These are phyloP conservation scores for Eucidaris tribuloides DNA, from an alignment of 35 echinoderm and acorn worm species.

Conservation along the genomic window DNA sequence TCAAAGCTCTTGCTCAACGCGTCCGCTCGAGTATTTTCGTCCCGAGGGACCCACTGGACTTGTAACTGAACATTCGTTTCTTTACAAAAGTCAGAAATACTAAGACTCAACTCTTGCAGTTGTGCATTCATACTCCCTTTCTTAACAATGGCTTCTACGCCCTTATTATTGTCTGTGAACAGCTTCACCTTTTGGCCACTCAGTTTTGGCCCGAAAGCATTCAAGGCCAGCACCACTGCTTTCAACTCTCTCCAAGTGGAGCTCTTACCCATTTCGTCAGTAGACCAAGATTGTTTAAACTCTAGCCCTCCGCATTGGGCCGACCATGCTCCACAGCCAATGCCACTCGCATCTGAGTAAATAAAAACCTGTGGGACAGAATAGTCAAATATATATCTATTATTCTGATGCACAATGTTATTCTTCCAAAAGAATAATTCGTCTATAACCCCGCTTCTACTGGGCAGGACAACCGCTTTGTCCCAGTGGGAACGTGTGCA, in stretches of 20 bases:
- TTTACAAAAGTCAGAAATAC: background rate
- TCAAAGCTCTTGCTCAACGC: background rate
- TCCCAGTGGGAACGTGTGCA: background rate
- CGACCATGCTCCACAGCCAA: background rate
- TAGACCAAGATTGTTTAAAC: background rate
- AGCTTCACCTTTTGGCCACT: background rate
- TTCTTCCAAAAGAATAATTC: slow-evolving; percentile 19
- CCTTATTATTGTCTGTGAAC: slow-evolving; percentile 13
- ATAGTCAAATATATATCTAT: background rate
- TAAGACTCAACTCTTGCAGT: background rate
- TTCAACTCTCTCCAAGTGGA: background rate
- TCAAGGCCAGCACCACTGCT: background rate
- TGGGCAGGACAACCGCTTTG: background rate
- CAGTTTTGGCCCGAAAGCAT: background rate
- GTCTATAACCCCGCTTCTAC: background rate
- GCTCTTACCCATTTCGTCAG: background rate
- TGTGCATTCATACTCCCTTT: slow-evolving; percentile 21
- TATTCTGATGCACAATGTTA: background rate
- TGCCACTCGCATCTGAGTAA: background rate
- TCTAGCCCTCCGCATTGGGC: background rate
- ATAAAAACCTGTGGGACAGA: background rate
- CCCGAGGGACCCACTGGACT: background rate
- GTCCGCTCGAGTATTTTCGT: background rate
- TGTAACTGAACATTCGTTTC: background rate
- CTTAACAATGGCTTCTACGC: background rate